Conservation (phyloP, 2,888 invertebrate species). For the Epirrita christyi region DNA sequence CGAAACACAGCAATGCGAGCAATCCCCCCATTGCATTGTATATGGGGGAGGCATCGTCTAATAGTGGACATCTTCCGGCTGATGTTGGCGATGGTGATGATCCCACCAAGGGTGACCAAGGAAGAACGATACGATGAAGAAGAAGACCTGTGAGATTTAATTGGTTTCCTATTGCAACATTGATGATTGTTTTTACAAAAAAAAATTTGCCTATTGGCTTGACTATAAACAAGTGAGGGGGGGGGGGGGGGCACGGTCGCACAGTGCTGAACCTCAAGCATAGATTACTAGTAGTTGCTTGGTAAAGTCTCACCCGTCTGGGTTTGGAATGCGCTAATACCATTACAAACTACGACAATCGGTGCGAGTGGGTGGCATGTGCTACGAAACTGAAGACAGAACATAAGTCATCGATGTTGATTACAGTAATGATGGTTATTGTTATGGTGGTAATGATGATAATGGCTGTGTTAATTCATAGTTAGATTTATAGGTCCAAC, state of each 20-base stretch:
- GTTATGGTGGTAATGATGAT: neutral
- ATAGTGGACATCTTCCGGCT: too few species aligned
- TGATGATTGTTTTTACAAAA: too few species aligned
- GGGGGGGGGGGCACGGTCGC: conserved; percentile 2
- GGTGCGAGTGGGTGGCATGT: conserved; percentile 57
- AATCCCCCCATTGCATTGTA: too few species aligned
- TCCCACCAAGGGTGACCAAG: too few species aligned
- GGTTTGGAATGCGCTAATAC: conserved; percentile 67
- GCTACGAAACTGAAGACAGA: conserved; percentile 46
- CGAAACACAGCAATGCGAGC: too few species aligned
- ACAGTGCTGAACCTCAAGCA: conserved; percentile 15
- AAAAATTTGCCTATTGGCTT: neutral
- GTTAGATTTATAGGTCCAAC: too few species aligned
- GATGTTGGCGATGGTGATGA: too few species aligned
- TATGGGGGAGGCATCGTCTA: too few species aligned
- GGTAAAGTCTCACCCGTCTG: conserved; percentile 8
- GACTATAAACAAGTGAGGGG: neutral
- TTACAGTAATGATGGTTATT: neutral
- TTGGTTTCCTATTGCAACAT: too few species aligned
- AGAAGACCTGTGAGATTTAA: too few species aligned
- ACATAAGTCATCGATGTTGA: conserved; percentile 9
- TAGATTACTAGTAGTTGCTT: conserved; percentile 10
- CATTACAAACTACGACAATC: conserved; percentile 61
- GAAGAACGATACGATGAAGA: too few species aligned
- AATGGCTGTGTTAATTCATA: neutral